Percentiles rank a stretch among this genome's conserved stretches.
phyloP scores from a whole-genome alignment of 1,140 invertebrate species.

The Caerostris darwini region DNA sequence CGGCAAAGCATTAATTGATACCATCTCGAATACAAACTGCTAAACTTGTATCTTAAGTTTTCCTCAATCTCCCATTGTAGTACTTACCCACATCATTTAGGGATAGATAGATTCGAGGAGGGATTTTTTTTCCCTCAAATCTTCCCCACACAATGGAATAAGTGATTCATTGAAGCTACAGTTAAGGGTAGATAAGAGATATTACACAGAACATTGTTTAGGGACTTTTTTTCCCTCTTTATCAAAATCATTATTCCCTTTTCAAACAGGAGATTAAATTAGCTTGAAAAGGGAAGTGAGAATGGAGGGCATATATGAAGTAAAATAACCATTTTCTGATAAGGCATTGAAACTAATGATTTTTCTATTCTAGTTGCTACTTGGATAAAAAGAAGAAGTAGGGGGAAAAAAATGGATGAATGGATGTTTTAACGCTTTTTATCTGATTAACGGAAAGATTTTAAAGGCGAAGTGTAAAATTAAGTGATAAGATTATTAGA shows the following conservation, averaged over 20 bases:
- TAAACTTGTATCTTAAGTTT: constrained; percentile 31
- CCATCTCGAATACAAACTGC: background rate
- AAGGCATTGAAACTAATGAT: constrained; percentile 73
- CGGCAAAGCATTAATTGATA: background rate
- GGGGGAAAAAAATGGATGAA: background rate
- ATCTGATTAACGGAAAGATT: constrained; percentile 16
- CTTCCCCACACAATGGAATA: constrained; percentile 1
- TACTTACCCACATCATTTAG: constrained; percentile 48
- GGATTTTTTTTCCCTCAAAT: constrained; percentile 45
- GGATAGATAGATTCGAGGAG: background rate
- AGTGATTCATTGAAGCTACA: constrained; percentile 66
- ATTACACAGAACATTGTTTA: constrained; percentile 45
- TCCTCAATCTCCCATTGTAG: constrained; percentile 22
- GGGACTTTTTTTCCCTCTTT: constrained; percentile 52
- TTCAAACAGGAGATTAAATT: constrained; percentile 71
- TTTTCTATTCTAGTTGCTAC: background rate
- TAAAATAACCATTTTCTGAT: constrained; percentile 64
- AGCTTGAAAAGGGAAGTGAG: constrained; percentile 51
- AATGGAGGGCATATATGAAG: constrained; percentile 42
- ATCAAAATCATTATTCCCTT: constrained; percentile 68
- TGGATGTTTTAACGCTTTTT: constrained; percentile 4
- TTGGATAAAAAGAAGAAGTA: background rate
- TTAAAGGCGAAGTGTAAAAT: background rate
- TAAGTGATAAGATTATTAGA: constrained; percentile 66
- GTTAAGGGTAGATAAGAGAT: constrained; percentile 65